Evolutionary conservation across 2,797 vertebrate genomes (phyloP).

Genomic region (Myotis vivesi): DNA sequence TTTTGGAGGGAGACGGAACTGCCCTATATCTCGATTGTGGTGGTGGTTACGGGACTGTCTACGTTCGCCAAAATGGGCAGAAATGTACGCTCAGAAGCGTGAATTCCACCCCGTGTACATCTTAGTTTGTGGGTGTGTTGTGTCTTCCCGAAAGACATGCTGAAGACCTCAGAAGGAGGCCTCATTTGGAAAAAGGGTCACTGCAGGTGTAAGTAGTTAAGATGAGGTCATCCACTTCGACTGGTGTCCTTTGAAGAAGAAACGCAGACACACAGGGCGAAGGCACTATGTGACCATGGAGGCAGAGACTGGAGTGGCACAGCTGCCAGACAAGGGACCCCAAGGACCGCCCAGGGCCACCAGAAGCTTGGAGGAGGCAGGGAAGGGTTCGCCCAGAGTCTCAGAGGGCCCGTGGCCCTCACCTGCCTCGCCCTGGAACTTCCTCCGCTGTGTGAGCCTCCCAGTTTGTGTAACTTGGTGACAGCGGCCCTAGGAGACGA

Average conservation of each 20-base stretch:
- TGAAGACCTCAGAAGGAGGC: not conserved
- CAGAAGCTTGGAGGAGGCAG: not conserved
- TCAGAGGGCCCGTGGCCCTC: rapidly evolving
- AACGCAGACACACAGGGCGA: not conserved
- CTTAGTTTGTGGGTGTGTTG: not conserved
- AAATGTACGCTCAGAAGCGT: not conserved
- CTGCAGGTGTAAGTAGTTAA: not conserved
- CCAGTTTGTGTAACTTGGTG: not conserved
- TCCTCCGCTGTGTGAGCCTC: not conserved
- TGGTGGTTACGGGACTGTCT: too few relatives aligned
- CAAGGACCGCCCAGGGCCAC: not conserved
- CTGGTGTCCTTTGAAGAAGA: not conserved
- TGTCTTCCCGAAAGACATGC: not conserved
- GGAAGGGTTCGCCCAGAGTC: not conserved
- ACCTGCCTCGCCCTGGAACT: not conserved
- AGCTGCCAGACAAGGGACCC: not conserved
- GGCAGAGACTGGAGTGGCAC: not conserved
- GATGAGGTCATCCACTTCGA: not conserved
- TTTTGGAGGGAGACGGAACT: not conserved
- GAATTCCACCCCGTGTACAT: not conserved
- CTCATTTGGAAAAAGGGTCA: not conserved
- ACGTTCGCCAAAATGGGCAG: rapidly evolving
- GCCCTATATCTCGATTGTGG: not conserved
- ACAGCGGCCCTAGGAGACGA: not conserved
- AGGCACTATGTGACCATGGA: rapidly evolving